Percentiles rank a stretch among this genome's conserved stretches.
Conservation (phyloP, 2,797 vertebrate genomes). For the Lophius americanus region DNA sequence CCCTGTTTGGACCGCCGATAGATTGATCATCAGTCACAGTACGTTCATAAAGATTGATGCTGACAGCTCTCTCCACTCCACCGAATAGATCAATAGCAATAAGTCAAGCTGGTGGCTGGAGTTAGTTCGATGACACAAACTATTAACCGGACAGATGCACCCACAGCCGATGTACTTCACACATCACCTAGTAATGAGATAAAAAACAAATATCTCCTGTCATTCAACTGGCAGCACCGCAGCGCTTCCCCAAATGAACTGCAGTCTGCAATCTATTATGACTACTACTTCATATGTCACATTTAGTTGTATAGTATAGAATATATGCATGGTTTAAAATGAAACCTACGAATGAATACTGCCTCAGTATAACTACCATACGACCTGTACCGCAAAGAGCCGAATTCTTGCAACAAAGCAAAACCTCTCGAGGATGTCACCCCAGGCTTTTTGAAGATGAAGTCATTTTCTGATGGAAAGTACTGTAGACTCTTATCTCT, state of each 20-base stretch:
- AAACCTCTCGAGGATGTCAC: constrained; percentile 25
- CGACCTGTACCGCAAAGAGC: constrained; percentile 14
- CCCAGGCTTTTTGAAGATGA: constrained; percentile 51
- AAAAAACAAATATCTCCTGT: constrained; percentile 16
- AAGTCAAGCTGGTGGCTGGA: constrained; percentile 66
- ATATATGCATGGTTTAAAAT: not conserved
- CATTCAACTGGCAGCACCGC: constrained; percentile 1
- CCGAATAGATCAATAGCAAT: constrained; percentile 66
- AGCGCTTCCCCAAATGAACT: constrained; percentile 6
- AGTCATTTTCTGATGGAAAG: constrained; percentile 54
- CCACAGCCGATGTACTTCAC: constrained; percentile 42
- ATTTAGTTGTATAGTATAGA: not conserved
- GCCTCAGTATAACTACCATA: not conserved
- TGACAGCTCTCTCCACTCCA: constrained; percentile 51
- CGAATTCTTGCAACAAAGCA: constrained; percentile 30
- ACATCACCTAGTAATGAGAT: constrained; percentile 15
- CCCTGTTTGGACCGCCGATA: constrained; percentile 32
- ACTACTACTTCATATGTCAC: not conserved
- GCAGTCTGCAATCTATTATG: not conserved
- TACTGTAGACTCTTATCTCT: constrained; percentile 50
- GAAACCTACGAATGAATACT: not conserved
- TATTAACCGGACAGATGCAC: constrained; percentile 49
- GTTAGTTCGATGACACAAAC: constrained; percentile 63
- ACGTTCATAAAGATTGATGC: constrained; percentile 63
- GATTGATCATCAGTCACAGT: constrained; percentile 71